Evolutionary conservation across 1,140 invertebrate species (phyloP).

Genomic region (Camponotus floridanus): DNA sequence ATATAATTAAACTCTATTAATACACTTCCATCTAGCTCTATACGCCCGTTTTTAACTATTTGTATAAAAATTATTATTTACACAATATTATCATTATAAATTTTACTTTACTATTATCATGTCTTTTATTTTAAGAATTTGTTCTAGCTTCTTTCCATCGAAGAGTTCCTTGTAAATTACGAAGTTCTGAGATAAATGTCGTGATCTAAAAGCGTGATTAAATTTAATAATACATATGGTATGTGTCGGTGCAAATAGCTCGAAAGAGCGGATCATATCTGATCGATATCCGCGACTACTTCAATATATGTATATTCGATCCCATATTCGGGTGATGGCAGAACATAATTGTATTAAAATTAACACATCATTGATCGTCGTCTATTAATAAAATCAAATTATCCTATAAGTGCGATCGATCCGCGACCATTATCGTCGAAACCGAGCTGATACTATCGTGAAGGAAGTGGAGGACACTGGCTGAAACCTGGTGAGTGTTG

Average conservation of each 20-base stretch:
- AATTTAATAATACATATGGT: conserved; percentile 6
- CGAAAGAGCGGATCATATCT: neutral
- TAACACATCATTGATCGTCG: conserved; percentile 6
- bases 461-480: neutral
- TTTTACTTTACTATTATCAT: neutral
- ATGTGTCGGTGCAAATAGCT: neutral
- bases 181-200: conserved; percentile 6
- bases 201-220: neutral
- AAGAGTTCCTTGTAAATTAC: neutral
- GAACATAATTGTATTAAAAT: conserved; percentile 21
- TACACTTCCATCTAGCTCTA: too few species aligned
- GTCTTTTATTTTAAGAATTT: neutral
- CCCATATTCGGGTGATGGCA: too few species aligned
- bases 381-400: conserved; percentile 47
- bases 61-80: neutral
- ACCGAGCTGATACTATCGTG: neutral
- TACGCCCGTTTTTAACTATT: too few species aligned
- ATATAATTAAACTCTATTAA: too few species aligned
- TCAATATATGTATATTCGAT: conserved; percentile 2
- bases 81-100: neutral
- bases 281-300: conserved; percentile 3
- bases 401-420: neutral
- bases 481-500: neutral
- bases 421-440: neutral
- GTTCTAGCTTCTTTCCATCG: neutral